A percentile compares a stretch with the other conserved stretches of the same genome.
Conservation (phyloP, 2,797 vertebrate species). For the Falco cherrug region DNA sequence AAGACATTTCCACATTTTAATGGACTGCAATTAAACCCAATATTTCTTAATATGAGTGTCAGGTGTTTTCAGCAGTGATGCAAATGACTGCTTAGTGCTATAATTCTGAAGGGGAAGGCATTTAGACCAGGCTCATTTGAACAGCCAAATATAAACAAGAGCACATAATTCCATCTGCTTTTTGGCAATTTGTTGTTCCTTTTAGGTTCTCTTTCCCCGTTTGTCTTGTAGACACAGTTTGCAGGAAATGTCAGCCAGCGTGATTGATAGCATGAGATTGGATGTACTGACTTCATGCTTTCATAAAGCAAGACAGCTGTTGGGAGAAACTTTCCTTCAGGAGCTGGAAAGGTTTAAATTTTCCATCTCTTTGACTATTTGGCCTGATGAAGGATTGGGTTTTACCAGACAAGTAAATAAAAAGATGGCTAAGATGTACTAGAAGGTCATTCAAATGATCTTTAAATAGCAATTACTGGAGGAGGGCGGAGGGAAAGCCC, state of each 20-base stretch:
- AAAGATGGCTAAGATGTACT: constrained; percentile 83
- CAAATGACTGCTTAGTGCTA: constrained; percentile 79
- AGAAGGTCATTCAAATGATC: constrained; percentile 82
- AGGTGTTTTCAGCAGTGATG: constrained; percentile 84
- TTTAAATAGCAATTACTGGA: constrained; percentile 88
- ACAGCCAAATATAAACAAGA: constrained; percentile 86
- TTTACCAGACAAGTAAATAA: constrained; percentile 86
- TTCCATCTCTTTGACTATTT: constrained; percentile 87
- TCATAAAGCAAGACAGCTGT: constrained; percentile 91
- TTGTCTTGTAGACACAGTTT: constrained; percentile 83
- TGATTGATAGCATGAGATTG: constrained; percentile 88
- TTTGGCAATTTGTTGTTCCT: constrained; percentile 81
- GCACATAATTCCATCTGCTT: constrained; percentile 84
- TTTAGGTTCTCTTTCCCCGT: constrained; percentile 78
- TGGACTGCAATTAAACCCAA: constrained; percentile 81
- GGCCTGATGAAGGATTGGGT: constrained; percentile 79
- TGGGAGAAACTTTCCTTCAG: constrained; percentile 86
- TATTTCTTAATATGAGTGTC: constrained; percentile 84
- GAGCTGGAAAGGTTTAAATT: constrained; percentile 86
- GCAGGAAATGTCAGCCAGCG: constrained; percentile 83
- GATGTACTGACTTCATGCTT: constrained; percentile 88
- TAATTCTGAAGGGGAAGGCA: constrained; percentile 81
- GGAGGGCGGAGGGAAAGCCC: background rate
- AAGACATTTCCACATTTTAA: constrained; percentile 79
- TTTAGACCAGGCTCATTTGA: constrained; percentile 79